Base-by-base conservation (phyloP, 2,888 invertebrate species). In the Latrodectus hesperus region DNA sequence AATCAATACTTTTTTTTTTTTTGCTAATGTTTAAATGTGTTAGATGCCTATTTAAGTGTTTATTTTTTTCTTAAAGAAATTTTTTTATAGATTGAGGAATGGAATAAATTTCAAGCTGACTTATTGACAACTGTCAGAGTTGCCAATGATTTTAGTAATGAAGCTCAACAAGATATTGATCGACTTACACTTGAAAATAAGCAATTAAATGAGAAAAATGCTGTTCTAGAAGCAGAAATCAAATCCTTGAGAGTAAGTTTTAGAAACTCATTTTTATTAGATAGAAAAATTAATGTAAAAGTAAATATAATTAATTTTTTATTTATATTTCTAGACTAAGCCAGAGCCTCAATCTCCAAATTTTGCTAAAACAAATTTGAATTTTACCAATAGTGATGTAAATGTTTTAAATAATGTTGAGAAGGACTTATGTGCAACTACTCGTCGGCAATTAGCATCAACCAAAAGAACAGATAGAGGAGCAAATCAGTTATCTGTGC, bases 141-240 rank as follows among this genome's bases (percentile, higher is more conserved):
- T 16, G 98, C 98, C 65, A 98, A 98, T 92, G 97, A 98, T 93
- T 97, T 98, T 93, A 97, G 98, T 93, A 96, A 96, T n/a, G 98
- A 98, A 92, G 92, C 92, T 6, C 92, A 93, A 91, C 94, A 96
- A 89, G 96, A 97, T 91, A 93, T 96, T 87, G 96, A 96, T 91
- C 94, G 95, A 73, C 94, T 97, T 73, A 95, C 96, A 88, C 94
- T 95, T 91, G 97, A 98, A 92, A 97, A 98, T 93, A 95, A 95
- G 91, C 93, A 94, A 17, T 95, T 96, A 70, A 94, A 95, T 85
- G 97, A 97, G 91, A 95, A 95, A 90, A 94, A 97, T 88, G 94
- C 96, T 79, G 93, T 94, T 90, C 93, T 97, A 9, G 96, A 96
- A 91, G 94, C 95, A 89, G 97, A 97, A 92, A 94, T 97, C 90